Conservation (phyloP, 2,888 invertebrate genomes). For the Mimachlamys varia region DNA sequence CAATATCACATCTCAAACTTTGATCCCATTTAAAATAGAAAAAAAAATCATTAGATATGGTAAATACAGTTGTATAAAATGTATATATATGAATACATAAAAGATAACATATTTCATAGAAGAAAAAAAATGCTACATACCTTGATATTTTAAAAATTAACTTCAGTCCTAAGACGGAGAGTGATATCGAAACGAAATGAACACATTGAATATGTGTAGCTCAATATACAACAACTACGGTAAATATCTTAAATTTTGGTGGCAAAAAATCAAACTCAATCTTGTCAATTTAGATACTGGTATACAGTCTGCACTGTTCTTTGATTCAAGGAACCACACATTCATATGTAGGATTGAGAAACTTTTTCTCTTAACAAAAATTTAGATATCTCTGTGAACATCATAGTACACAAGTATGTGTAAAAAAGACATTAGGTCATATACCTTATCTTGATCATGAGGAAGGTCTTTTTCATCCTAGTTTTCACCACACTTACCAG, state of each 20-base stretch:
- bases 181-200: not conserved
- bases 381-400: too few relatives aligned
- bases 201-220: not conserved
- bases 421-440: too few relatives aligned
- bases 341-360: not conserved
- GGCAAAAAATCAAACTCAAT: not conserved
- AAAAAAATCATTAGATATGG: too few relatives aligned
- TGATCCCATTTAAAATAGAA: too few relatives aligned
- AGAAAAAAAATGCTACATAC: not conserved
- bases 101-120: not conserved
- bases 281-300: not conserved
- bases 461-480: too few relatives aligned
- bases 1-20: too few relatives aligned
- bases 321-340: not conserved
- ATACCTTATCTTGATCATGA: too few relatives aligned
- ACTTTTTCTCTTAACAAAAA: not conserved
- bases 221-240: not conserved
- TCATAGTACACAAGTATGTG: too few relatives aligned
- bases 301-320: too few relatives aligned
- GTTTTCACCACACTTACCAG: too few relatives aligned
- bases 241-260: not conserved
- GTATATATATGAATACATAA: not conserved
- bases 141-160: not conserved
- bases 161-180: not conserved
- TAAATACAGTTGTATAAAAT: too few relatives aligned